Evolutionary conservation across 1,140 invertebrate genomes (phyloP).

Genomic region (Dinoponera quadriceps): DNA sequence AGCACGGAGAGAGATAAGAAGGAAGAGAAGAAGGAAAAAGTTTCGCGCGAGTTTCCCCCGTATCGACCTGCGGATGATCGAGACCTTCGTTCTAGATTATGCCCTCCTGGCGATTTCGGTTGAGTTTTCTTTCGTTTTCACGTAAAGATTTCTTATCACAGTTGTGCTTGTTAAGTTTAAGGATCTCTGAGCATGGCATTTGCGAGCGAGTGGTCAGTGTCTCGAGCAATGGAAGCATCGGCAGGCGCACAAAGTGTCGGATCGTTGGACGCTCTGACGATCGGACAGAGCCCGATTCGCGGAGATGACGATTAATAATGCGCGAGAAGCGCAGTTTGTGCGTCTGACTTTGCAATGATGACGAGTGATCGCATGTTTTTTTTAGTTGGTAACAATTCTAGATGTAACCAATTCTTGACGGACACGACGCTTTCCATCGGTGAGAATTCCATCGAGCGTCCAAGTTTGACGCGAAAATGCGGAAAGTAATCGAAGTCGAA

Average conservation of each 20-base stretch:
- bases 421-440: conserved; percentile 33
- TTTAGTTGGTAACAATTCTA: conserved; percentile 73
- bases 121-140: conserved; percentile 67
- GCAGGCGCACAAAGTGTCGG: conserved; percentile 25
- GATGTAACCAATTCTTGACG: conserved; percentile 65
- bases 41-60: not conserved
- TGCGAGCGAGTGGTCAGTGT: conserved; percentile 79
- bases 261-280: not conserved
- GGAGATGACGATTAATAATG: not conserved
- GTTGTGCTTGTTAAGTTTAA: conserved; percentile 80
- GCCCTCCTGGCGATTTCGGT: conserved; percentile 54
- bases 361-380: conserved; percentile 82
- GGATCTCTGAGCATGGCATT: conserved; percentile 82
- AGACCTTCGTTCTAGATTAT: conserved; percentile 11
- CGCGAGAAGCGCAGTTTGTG: conserved; percentile 31
- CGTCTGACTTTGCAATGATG: conserved; percentile 61
- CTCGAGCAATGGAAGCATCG: conserved; percentile 62
- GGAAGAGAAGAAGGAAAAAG: not conserved
- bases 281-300: not conserved
- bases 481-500: not conserved
- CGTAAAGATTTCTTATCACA: conserved; percentile 74
- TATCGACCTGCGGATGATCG: conserved; percentile 12
- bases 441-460: conserved; percentile 1
- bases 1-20: not conserved
- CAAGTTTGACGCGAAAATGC: not conserved